Evolutionary conservation across 2,113 vertebrate species (phyloP).

Genomic region (Chinchilla lanigera): DNA sequence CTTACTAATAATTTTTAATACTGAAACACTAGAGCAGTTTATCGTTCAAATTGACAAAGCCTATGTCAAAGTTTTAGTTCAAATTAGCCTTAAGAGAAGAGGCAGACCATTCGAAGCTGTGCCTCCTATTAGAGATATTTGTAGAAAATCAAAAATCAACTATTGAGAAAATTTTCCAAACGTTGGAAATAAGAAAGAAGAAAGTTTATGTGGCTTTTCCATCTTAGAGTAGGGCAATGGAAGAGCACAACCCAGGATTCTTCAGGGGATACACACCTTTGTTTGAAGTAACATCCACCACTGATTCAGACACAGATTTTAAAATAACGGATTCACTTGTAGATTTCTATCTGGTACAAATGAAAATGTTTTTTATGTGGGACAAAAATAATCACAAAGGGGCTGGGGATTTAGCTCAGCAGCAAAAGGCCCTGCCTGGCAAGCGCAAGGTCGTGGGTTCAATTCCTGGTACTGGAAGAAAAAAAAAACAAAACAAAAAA

Average conservation of each 20-base stretch:
- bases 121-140: slow-evolving; percentile 54
- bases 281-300: neutral
- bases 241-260: neutral
- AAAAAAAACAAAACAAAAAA: too few species aligned
- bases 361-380: neutral
- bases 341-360: neutral
- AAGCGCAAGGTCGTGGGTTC: too few species aligned
- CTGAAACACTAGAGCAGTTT: slow-evolving; percentile 40
- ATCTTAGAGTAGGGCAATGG: neutral
- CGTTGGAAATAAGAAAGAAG: slow-evolving; percentile 30
- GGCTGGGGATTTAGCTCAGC: too few species aligned
- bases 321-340: neutral
- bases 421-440: too few species aligned
- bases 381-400: neutral
- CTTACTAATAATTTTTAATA: slow-evolving; percentile 56
- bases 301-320: neutral
- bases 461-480: too few species aligned
- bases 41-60: slow-evolving; percentile 54
- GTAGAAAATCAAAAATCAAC: neutral
- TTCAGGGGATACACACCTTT: neutral
- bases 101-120: slow-evolving; percentile 51
- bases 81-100: slow-evolving; percentile 34
- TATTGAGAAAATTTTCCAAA: slow-evolving; percentile 26
- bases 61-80: slow-evolving; percentile 67
- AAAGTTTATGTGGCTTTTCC: neutral